Evolutionary conservation across 2,888 invertebrate genomes (phyloP).

Genomic region (Sialis fuliginosa): DNA sequence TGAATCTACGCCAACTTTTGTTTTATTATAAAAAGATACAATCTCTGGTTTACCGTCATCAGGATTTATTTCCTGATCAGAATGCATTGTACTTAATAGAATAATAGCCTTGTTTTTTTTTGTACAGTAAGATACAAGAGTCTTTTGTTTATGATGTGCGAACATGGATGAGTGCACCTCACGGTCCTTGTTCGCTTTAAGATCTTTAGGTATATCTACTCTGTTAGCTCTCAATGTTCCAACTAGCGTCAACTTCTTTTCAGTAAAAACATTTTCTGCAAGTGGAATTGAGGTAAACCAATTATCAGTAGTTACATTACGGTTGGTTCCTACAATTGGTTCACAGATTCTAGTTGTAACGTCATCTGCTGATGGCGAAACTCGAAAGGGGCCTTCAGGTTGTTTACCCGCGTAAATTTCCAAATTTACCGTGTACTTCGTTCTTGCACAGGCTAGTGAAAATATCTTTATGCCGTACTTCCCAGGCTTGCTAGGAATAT

Average conservation of each 20-base stretch:
- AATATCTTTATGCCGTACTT: slow-evolving; percentile 14
- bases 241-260: too few species aligned
- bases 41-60: neutral
- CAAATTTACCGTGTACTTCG: slow-evolving; percentile 12
- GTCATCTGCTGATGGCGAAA: neutral
- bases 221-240: too few species aligned
- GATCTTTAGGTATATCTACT: too few species aligned
- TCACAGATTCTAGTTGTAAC: neutral
- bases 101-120: slow-evolving; percentile 8
- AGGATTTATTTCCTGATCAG: slow-evolving; percentile 7
- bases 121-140: slow-evolving; percentile 8
- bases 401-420: slow-evolving; percentile 14
- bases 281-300: too few species aligned
- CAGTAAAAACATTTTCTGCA: too few species aligned
- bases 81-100: slow-evolving; percentile 10
- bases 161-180: too few species aligned
- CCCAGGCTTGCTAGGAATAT: slow-evolving; percentile 14
- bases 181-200: too few species aligned
- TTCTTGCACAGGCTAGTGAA: slow-evolving; percentile 11
- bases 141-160: slow-evolving; percentile 1
- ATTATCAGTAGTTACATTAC: slow-evolving; percentile 14
- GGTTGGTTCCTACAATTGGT: slow-evolving; percentile 11
- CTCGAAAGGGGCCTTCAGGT: slow-evolving; percentile 11
- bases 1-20: too few species aligned
- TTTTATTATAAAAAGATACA: too few species aligned